Base-by-base conservation (phyloP, 2,888 invertebrate genomes). In the Pseudeuparius sepicola region DNA sequence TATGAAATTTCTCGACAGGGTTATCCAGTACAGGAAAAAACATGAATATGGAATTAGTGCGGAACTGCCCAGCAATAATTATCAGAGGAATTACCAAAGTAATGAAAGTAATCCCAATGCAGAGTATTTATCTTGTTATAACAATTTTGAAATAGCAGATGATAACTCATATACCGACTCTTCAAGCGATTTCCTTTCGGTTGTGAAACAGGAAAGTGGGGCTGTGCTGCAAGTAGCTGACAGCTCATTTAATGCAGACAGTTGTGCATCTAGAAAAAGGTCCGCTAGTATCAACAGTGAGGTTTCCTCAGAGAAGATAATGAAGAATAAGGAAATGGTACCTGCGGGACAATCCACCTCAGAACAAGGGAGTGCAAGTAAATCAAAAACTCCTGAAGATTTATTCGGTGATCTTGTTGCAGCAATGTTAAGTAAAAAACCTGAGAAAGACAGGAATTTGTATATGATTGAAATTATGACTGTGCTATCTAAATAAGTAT, bases 381-480 rank as follows among this genome's bases (percentile, higher is more conserved):
- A 27, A 12, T 28, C 27, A 4, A 51, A 50, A 40, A 45, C 40
- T n/a, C 52, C 54, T 1, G 56, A 55, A 43, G 44, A 50, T 27
- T 41, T 55, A 31, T 56, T 55, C 38, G 56, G 56, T 13, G 53
- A 56, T 29, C 40, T 56, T 28, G 55, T 56, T 4, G 52, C 52
- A 12, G 47, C 50, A 15, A 50, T 55, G 48, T 39, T 56, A 24
- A 44, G 44, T 10, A 50, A 45, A 34, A 55, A 54, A 36, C 42
- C 51, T 4, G 54, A 54, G 37, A 45, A 39, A 27, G 52, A 54
- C 2, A 48, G 50, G 44, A 54, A 52, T 40, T 23, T 47, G 11
- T 54, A 50, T 18, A 56, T 56, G 56, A 51, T 55, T 17, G 54
- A 54, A 43, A 55, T 56, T 25, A 55, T 56, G 54, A 48, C 48